Percentiles rank a stretch among this genome's conserved stretches.
phyloP scores from a whole-genome alignment of 2,888 invertebrate genomes.

The Cyrtodaria siliqua region DNA sequence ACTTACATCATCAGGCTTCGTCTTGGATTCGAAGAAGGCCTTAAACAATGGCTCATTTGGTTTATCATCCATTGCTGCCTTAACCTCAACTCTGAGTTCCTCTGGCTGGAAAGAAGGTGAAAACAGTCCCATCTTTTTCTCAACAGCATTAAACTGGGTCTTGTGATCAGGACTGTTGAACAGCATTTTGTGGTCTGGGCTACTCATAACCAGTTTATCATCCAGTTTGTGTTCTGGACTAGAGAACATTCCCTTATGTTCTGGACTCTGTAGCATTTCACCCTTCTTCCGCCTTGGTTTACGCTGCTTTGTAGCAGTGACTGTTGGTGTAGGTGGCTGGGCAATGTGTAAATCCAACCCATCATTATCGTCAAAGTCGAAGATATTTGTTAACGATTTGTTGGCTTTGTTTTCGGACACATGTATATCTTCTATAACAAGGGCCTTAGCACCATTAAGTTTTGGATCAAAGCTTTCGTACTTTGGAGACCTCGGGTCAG shows the following conservation, averaged over 20 bases:
- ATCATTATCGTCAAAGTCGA: slow-evolving; percentile 79
- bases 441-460: slow-evolving; percentile 46
- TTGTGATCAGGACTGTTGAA: slow-evolving; percentile 54
- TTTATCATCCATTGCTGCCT: slow-evolving; percentile 52
- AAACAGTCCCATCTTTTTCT: slow-evolving; percentile 51
- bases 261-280: slow-evolving; percentile 60
- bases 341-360: slow-evolving; percentile 22
- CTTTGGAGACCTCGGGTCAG: slow-evolving; percentile 58
- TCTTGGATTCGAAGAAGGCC: slow-evolving; percentile 62
- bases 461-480: slow-evolving; percentile 49
- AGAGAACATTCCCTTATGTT: slow-evolving; percentile 44
- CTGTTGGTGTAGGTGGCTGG: slow-evolving; percentile 20
- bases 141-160: slow-evolving; percentile 19
- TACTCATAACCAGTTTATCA: slow-evolving; percentile 51
- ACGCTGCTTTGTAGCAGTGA: slow-evolving; percentile 42
- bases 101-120: slow-evolving; percentile 47
- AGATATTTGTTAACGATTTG: slow-evolving; percentile 66
- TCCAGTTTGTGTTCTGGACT: slow-evolving; percentile 52
- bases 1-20: slow-evolving; percentile 39
- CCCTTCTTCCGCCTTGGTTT: slow-evolving; percentile 60
- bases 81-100: slow-evolving; percentile 48
- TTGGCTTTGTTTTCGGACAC: slow-evolving; percentile 30
- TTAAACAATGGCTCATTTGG: slow-evolving; percentile 63
- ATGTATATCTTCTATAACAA: slow-evolving; percentile 20
- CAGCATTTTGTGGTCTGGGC: slow-evolving; percentile 42